Percentiles rank a stretch among this genome's conserved stretches.
These are phyloP conservation scores for Caenorhabditis elegans DNA, from an alignment of 1,140 invertebrate species.

Conservation along the genomic window WBcel235 BX284604.4:10954001-10954500, in stretches of 20 bases:
- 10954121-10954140: background rate
- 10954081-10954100: background rate
- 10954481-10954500: background rate
- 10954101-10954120: background rate
- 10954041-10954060: background rate
- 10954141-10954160: background rate
- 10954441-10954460: background rate
- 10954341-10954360: background rate
- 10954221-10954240: background rate
- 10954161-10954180: background rate
- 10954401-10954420: background rate
- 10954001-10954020: constrained; percentile 45
- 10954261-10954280: background rate
- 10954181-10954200: background rate
- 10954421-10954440: background rate
- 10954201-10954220: background rate
- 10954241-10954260: too few relatives aligned
- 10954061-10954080: too few relatives aligned
- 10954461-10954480: background rate
- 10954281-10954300: background rate
- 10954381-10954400: background rate
- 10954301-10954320: background rate
- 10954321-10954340: background rate
- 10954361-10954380: background rate
- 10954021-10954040: background rate